Evolutionary conservation across 2,888 invertebrate genomes (phyloP).

Genomic region (Melanophora roralis): DNA sequence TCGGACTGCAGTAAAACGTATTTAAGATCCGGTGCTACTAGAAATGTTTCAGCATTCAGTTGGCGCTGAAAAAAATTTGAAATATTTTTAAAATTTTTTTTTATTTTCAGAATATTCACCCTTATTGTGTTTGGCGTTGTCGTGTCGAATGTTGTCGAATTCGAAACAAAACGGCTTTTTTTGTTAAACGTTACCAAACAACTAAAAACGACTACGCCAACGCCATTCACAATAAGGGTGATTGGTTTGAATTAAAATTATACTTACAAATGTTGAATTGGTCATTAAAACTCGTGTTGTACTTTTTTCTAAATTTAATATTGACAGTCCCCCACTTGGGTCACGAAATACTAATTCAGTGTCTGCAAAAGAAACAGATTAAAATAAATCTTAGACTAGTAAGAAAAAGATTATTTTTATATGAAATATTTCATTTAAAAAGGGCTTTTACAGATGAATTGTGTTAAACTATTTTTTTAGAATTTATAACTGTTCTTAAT

Average conservation of each 20-base stretch:
- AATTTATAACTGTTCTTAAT: no score
- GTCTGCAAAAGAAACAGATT: constrained; percentile 78
- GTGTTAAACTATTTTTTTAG: no score
- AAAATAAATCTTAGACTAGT: neutral
- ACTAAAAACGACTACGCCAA: no score
- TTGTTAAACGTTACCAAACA: no score
- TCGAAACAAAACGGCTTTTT: no score
- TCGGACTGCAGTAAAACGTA: constrained; percentile 87
- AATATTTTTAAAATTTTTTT: constrained; percentile 15
- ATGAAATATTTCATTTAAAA: no score
- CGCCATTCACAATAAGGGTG: no score
- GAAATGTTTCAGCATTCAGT: constrained; percentile 86
- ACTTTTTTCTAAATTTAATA: constrained; percentile 87
- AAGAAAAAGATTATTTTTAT: no score
- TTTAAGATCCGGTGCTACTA: constrained; percentile 86
- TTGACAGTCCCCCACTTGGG: constrained; percentile 86
- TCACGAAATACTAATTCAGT: constrained; percentile 87
- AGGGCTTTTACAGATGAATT: no score
- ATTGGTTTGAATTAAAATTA: neutral
- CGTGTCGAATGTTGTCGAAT: no score
- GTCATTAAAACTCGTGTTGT: constrained; percentile 86
- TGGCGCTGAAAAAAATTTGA: constrained; percentile 81
- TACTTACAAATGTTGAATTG: constrained; percentile 89
- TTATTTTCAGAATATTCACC: no score
- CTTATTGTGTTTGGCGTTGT: no score